Base-by-base conservation (phyloP, 2,797 vertebrate genomes). In the Salarias fasciatus region DNA sequence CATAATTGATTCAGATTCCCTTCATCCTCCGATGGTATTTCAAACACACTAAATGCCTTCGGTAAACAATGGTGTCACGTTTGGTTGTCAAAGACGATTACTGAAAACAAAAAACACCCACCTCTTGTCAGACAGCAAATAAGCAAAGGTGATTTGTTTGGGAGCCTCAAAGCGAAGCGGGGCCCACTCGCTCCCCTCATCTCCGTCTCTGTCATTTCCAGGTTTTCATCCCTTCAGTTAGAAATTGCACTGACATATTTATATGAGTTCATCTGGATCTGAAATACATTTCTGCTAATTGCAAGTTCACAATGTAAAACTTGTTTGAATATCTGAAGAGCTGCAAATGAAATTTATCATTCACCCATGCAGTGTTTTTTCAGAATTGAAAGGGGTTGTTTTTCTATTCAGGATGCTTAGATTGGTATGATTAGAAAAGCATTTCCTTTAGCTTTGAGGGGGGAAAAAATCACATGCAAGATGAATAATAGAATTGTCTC, bases 41-140 rank as follows among this genome's bases (percentile, higher is more conserved):
- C 57, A 84, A 85, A 79, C 75, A 85, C 66, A 76, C 47, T 56
- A 72, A 24, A 78, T 49, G 46, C 28, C 73, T 75, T 75, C 59
- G 69, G 24, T 82, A 86, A 87, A 86, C 80, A 88, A 53, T 12
- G 11, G 36, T 50, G 69, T 80, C 63, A 59, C 72, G 65, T 73
- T 75, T 38, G 64, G 52, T 83, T 72, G 72, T 86, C 85, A 82
- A 45, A 65, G 41, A 68, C 63, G 63, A 82, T 84, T 86, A 80
- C 49, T 48, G 52, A 48, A 69, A 61, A 71, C 41, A 62, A 59
- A 46, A 65, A 67, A 41, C 51, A 37, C 35, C 41, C 52, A 11
- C 11, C 51, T 59, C 47, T 63, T 53, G 60, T 69, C 72, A 72
- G 57, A 74, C 57, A 66, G 72, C 52, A 73, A 80, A 83, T 57